phyloP scores from a whole-genome alignment of 2,888 invertebrate genomes.

The Periphyllus acericola region DNA sequence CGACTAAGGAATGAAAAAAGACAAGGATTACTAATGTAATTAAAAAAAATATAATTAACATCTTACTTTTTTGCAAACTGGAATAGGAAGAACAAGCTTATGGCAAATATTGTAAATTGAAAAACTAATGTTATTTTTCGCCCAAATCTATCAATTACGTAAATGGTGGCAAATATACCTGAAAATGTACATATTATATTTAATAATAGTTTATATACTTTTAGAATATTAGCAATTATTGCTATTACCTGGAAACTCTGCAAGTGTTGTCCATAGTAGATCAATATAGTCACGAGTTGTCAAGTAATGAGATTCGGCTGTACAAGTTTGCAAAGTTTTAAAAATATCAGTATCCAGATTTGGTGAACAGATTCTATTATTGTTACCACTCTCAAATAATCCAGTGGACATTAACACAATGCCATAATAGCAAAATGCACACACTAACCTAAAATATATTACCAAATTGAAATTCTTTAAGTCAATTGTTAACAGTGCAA shows the following conservation, averaged over 20 bases:
- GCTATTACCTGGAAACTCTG: slow-evolving; percentile 86
- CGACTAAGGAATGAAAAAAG: slow-evolving; percentile 70
- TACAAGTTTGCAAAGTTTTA: slow-evolving; percentile 70
- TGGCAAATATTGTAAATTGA: slow-evolving; percentile 87
- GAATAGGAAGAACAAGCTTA: slow-evolving; percentile 78
- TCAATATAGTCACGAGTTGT: slow-evolving; percentile 91
- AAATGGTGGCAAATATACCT: slow-evolving; percentile 89
- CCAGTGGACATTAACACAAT: slow-evolving; percentile 95
- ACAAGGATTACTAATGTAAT: background rate
- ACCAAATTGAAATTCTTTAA: background rate
- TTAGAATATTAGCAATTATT: background rate
- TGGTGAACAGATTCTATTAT: slow-evolving; percentile 56
- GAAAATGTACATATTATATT: slow-evolving; percentile 64
- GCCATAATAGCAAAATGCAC: slow-evolving; percentile 95
- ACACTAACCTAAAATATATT: slow-evolving; percentile 77
- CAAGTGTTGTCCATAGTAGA: slow-evolving; percentile 90
- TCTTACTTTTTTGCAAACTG: slow-evolving; percentile 70
- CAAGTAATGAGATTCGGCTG: slow-evolving; percentile 77
- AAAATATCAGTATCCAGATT: slow-evolving; percentile 65
- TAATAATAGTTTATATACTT: background rate
- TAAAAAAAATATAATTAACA: background rate
- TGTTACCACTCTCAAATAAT: slow-evolving; percentile 76
- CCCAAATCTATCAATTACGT: slow-evolving; percentile 89
- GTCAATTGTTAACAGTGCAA: background rate
- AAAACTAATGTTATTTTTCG: slow-evolving; percentile 92